A percentile compares a stretch with the other conserved stretches of the same genome.
Evolutionary conservation across 2,113 vertebrate genomes (phyloP).

Genomic region (Ondatra zibethicus): DNA sequence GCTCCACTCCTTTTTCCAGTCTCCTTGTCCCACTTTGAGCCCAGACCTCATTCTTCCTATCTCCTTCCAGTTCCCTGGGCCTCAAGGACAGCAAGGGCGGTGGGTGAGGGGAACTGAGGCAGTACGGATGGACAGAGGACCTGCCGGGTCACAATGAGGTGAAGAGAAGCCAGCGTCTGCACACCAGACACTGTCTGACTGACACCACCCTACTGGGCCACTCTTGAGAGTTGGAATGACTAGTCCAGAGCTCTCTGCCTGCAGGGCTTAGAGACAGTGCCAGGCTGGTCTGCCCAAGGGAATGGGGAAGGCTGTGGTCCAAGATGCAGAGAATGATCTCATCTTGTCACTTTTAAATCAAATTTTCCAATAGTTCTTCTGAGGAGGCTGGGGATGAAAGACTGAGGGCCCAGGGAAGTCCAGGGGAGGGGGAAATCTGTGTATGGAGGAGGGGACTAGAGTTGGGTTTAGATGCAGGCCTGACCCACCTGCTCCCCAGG

Average conservation of each 20-base stretch:
- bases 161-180: neutral
- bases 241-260: neutral
- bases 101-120: neutral
- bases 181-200: neutral
- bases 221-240: neutral
- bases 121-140: neutral
- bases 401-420: neutral
- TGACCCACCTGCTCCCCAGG: neutral
- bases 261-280: neutral
- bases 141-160: neutral
- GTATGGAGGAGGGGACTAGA: neutral
- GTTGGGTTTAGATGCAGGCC: neutral
- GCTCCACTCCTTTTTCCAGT: no score
- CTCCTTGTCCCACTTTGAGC: neutral
- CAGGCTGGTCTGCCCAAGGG: neutral
- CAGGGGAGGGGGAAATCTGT: neutral
- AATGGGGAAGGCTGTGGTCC: neutral
- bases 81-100: no score
- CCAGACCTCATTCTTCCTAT: neutral
- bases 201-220: neutral
- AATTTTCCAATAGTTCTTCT: neutral
- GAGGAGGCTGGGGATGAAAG: neutral
- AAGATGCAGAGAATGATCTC: constrained; percentile 57
- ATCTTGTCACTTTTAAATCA: constrained; percentile 32
- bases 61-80: neutral